Percentiles rank a stretch among this genome's conserved stretches.
Evolutionary conservation across 1,140 invertebrate species (phyloP).

Genomic region (Centruroides vittatus): DNA sequence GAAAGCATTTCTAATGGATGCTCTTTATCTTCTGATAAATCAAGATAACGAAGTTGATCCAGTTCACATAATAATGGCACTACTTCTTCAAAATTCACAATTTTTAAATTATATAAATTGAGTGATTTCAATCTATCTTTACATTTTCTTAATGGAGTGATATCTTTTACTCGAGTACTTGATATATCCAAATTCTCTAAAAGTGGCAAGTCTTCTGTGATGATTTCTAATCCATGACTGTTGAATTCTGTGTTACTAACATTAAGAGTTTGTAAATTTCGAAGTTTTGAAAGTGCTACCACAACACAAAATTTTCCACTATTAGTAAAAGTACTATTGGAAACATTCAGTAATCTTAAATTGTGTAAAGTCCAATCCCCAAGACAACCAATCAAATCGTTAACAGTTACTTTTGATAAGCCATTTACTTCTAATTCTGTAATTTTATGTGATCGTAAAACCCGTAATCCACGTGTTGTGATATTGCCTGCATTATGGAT

Average conservation of each 20-base stretch:
- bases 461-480: slow-evolving; percentile 44
- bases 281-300: slow-evolving; percentile 32
- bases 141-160: slow-evolving; percentile 45
- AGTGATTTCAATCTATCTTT: slow-evolving; percentile 44
- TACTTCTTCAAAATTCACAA: slow-evolving; percentile 30
- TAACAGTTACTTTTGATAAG: slow-evolving; percentile 39
- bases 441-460: slow-evolving; percentile 48
- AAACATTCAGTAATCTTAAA: slow-evolving; percentile 47
- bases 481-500: slow-evolving; percentile 34
- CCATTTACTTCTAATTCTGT: slow-evolving; percentile 43
- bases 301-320: slow-evolving; percentile 34
- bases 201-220: slow-evolving; percentile 49
- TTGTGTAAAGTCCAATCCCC: slow-evolving; percentile 56
- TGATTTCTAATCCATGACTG: slow-evolving; percentile 47
- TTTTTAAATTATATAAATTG: slow-evolving; percentile 48
- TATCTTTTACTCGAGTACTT: slow-evolving; percentile 48
- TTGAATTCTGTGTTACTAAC: slow-evolving; percentile 57
- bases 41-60: slow-evolving; percentile 42
- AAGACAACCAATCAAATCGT: slow-evolving; percentile 51
- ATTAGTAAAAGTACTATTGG: slow-evolving; percentile 46
- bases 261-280: slow-evolving; percentile 47
- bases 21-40: slow-evolving; percentile 47
- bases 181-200: slow-evolving; percentile 56
- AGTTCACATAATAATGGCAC: slow-evolving; percentile 42
- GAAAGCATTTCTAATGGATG: slow-evolving; percentile 34